phyloP scores from a whole-genome alignment of 1,140 invertebrate species.

The Drosophila watanabei region DNA sequence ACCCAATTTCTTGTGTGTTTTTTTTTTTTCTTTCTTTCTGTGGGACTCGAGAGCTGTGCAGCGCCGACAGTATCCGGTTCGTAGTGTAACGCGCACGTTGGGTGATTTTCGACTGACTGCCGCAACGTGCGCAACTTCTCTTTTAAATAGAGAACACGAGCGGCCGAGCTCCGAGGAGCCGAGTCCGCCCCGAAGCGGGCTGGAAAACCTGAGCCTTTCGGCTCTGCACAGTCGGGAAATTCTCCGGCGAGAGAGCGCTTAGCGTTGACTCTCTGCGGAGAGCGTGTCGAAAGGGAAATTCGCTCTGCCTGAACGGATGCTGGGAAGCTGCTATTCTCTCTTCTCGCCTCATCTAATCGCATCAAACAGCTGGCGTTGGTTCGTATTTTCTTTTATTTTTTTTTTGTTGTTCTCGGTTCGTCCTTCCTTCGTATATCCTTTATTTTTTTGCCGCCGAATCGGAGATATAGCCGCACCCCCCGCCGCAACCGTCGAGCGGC shows the following conservation, averaged over 20 bases:
- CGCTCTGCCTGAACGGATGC: slow-evolving; percentile 46
- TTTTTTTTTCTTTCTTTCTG: slow-evolving; percentile 1
- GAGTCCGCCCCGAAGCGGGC: slow-evolving; percentile 2
- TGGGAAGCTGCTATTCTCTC: slow-evolving; percentile 38
- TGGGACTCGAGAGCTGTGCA: slow-evolving; percentile 15
- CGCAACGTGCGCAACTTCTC: slow-evolving; percentile 79
- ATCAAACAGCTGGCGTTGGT: slow-evolving; percentile 60
- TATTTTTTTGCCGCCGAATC: slow-evolving; percentile 49
- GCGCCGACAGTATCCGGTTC: slow-evolving; percentile 26
- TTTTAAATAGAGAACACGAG: slow-evolving; percentile 68
- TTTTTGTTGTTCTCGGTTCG: background rate
- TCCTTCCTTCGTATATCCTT: slow-evolving; percentile 26
- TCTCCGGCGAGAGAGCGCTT: background rate
- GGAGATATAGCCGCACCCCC: slow-evolving; percentile 22
- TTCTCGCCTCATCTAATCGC: slow-evolving; percentile 51
- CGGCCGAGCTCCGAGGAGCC: slow-evolving; percentile 18
- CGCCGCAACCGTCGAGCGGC: slow-evolving; percentile 2
- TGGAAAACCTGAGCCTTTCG: slow-evolving; percentile 15
- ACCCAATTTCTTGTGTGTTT: slow-evolving; percentile 25
- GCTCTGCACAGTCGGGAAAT: slow-evolving; percentile 39
- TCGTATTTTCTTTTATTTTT: slow-evolving; percentile 44
- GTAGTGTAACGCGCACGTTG: slow-evolving; percentile 66
- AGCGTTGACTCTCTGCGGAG: background rate
- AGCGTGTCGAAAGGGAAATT: slow-evolving; percentile 54
- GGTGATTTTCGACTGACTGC: slow-evolving; percentile 78